Evolutionary conservation across 2,113 vertebrate species (phyloP), one percentile per base, ranked within the genome.

Genomic region (Cisticola juncidis): DNA sequence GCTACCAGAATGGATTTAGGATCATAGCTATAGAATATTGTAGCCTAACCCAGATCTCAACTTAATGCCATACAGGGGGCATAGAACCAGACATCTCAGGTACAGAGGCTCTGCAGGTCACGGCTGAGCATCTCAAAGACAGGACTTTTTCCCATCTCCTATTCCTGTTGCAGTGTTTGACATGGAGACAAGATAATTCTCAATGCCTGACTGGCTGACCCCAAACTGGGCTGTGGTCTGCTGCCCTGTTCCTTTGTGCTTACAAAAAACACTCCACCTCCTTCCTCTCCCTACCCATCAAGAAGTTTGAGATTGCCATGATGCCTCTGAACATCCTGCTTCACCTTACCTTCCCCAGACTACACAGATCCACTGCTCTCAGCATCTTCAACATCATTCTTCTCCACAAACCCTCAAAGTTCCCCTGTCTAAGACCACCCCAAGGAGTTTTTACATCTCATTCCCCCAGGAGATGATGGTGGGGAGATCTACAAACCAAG

Each of bases 321-420:
- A 61, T 3, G 5, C 5, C 4, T 1, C 16, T 6, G 17, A 40
- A 14, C 13, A 48, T 40, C 4, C 2, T 60, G 11, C 26, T 72
- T 69, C 42, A 81, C 25, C 17, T 70, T 57, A 62, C 36, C 9
- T n/a, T 68, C 12, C 18, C 35, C 1, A 2, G 7, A 9, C 53
- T 69, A 10, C 51, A 74, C 28, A 68, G 24, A 72, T 12, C 20
- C 0, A 0, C 35, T 88, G 54, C 16, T 88, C 19, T 64, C 28
- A 86, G 35, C 38, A 38, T 20, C 38, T 84, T 61, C 7, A 2
- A 12, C 35, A 38, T 10, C 12, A 18, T 54, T 77, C 29, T n/a
- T 53, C 40, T 58, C 24, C 56, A 79, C 21, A 78, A 58, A 81
- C 21, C 4, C 24, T 45, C 36, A 0, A 0, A 58, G 38, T 38